Percentiles rank a stretch among this genome's conserved stretches.
Conservation (phyloP, 2,888 invertebrate genomes). For the Adelphocoris suturalis region DNA sequence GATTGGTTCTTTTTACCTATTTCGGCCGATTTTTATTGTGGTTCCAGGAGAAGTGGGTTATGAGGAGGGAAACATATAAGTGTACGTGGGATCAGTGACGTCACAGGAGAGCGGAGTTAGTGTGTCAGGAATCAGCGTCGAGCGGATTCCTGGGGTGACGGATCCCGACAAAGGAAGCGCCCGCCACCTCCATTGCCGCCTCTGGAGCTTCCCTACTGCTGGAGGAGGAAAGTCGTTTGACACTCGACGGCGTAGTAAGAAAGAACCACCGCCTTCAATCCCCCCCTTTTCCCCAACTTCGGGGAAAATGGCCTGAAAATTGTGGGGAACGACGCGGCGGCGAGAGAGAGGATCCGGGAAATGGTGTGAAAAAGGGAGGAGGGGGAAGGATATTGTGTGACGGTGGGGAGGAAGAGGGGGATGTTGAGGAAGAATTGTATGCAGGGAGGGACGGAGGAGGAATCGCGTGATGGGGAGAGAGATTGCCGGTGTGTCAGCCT, state of each 20-base stretch:
- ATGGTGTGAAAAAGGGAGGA: constrained; percentile 1
- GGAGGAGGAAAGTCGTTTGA: background rate
- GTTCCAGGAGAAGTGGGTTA: too few relatives aligned
- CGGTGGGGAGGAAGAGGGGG: background rate
- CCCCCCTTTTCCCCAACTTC: background rate
- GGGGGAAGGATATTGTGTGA: background rate
- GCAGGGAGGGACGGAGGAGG: constrained; percentile 1
- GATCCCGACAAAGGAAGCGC: constrained; percentile 11
- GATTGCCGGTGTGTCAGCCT: constrained; percentile 38
- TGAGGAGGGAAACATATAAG: too few relatives aligned
- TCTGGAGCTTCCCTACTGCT: background rate
- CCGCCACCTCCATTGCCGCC: background rate
- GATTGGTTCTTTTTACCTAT: too few relatives aligned
- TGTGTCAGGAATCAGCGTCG: background rate
- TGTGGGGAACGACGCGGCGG: background rate
- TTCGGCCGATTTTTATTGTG: too few relatives aligned
- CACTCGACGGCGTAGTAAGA: background rate
- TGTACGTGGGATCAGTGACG: background rate
- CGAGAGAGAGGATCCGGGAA: background rate
- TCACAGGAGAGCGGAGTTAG: background rate
- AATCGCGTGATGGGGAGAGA: background rate
- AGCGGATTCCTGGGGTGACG: background rate
- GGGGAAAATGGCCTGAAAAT: constrained; percentile 32
- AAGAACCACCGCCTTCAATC: background rate
- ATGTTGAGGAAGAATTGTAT: too few relatives aligned